Percentiles rank a stretch among this genome's conserved stretches.
phyloP scores from a whole-genome alignment of 2,797 vertebrate species.

The Rhabdophis nuchalis region DNA sequence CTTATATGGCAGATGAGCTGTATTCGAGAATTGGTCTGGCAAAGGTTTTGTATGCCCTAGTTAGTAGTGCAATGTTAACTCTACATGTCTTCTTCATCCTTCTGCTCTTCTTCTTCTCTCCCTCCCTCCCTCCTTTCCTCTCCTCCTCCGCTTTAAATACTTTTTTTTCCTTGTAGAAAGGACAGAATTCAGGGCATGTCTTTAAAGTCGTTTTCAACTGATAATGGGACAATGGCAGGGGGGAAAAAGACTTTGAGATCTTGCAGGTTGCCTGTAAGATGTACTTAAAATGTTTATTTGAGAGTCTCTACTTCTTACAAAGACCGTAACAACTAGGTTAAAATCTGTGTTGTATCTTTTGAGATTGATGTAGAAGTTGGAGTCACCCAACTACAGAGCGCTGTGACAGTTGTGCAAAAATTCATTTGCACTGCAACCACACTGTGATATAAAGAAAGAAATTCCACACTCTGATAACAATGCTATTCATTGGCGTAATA shows the following conservation, averaged over 20 bases:
- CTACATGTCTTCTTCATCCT: neutral
- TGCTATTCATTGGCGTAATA: neutral
- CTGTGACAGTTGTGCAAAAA: neutral
- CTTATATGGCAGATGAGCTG: no score
- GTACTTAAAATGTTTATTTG: neutral
- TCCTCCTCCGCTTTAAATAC: neutral
- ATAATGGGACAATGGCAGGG: neutral
- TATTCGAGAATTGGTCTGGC: no score
- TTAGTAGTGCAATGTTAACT: no score
- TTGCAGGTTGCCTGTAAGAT: neutral
- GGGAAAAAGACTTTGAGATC: neutral
- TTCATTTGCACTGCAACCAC: neutral
- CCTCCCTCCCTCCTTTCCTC: no score
- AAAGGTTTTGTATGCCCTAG: no score
- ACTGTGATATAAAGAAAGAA: neutral
- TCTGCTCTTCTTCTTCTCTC: neutral
- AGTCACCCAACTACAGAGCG: neutral
- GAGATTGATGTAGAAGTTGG: neutral
- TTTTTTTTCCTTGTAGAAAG: neutral
- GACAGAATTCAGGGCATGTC: neutral
- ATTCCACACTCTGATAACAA: neutral
- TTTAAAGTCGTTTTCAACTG: neutral
- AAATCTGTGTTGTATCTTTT: neutral
- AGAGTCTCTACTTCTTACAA: neutral
- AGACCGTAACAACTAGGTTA: neutral